These are phyloP conservation scores for Falco columbarius DNA, from an alignment of 2,797 vertebrate species.

Conservation along the genomic window DNA sequence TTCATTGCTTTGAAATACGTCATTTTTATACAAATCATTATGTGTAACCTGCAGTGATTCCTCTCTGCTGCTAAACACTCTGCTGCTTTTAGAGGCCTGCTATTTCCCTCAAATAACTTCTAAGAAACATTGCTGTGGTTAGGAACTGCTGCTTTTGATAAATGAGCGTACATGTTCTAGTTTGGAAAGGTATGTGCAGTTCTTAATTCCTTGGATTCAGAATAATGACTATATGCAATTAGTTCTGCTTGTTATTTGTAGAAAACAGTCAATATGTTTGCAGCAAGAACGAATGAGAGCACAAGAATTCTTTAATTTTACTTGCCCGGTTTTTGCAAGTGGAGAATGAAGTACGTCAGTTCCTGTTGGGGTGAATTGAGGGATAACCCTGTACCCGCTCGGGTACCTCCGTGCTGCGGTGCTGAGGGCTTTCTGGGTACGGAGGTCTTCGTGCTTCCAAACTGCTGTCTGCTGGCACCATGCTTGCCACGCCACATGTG, in stretches of 20 bases:
- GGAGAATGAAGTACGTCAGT: rapidly evolving
- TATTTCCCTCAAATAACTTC: not conserved
- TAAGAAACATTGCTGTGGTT: not conserved
- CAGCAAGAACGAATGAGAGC: not conserved
- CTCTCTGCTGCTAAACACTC: not conserved
- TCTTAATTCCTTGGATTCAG: not conserved
- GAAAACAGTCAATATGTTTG: not conserved
- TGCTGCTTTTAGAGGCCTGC: not conserved
- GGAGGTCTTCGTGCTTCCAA: not conserved
- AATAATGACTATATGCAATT: not conserved
- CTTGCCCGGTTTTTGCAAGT: not conserved
- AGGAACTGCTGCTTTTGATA: not conserved
- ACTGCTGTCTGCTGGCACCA: not conserved
- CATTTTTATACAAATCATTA: not conserved
- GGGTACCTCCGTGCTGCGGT: not conserved
- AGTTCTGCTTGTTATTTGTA: not conserved
- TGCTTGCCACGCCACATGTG: not conserved
- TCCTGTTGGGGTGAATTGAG: rapidly evolving
- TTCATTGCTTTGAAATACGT: not conserved
- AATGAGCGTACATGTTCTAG: not conserved
- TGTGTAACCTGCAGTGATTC: not conserved
- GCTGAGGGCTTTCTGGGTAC: rapidly evolving
- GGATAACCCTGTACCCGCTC: rapidly evolving
- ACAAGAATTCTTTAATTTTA: not conserved
- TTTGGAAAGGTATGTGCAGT: not conserved